Conservation (phyloP, 2,888 invertebrate genomes). For the Chaetoderma sp. region DNA sequence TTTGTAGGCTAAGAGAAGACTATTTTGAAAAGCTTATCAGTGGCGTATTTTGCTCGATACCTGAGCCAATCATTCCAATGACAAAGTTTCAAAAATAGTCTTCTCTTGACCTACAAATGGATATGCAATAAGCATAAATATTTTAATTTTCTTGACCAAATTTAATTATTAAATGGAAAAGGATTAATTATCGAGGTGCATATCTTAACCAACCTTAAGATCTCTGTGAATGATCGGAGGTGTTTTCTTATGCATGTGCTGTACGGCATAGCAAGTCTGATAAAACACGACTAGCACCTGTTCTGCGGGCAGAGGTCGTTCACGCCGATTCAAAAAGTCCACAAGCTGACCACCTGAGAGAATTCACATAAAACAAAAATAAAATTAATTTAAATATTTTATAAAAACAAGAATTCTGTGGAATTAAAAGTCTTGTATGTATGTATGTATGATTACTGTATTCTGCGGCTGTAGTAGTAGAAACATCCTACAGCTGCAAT, state of each 20-base stretch:
- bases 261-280: constrained; percentile 89
- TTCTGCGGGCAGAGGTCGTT: constrained; percentile 59
- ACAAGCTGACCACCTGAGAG: constrained; percentile 65
- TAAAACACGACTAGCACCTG: constrained; percentile 84
- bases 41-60: too few relatives aligned
- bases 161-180: neutral
- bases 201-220: constrained; percentile 79
- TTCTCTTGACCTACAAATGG: too few relatives aligned
- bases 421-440: too few relatives aligned
- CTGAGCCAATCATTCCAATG: too few relatives aligned
- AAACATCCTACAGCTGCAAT: too few relatives aligned
- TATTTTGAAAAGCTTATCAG: too few relatives aligned
- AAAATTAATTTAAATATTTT: neutral
- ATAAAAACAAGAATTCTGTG: too few relatives aligned
- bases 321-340: constrained; percentile 58
- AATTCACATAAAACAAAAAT: constrained; percentile 2
- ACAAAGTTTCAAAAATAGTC: too few relatives aligned
- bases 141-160: neutral
- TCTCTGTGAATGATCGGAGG: constrained; percentile 96
- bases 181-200: neutral
- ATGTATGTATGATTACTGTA: too few relatives aligned
- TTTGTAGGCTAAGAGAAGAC: too few relatives aligned
- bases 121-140: neutral
- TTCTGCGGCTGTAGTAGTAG: too few relatives aligned
- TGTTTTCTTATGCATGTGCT: constrained; percentile 91